phyloP scores from a whole-genome alignment of 2,888 invertebrate genomes.

The Hermaeophaga mercurialis region DNA sequence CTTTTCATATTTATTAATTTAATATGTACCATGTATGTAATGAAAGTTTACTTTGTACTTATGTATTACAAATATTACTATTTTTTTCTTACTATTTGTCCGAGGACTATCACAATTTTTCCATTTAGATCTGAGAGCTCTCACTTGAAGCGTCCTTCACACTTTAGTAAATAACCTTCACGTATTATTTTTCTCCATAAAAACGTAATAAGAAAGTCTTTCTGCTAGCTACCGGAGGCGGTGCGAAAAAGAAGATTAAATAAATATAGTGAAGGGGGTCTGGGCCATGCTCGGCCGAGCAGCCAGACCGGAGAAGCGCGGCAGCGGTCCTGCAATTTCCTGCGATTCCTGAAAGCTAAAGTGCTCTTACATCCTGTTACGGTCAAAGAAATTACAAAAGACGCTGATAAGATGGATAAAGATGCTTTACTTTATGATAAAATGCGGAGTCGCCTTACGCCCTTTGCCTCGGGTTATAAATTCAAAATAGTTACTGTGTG shows the following conservation, averaged over 20 bases:
- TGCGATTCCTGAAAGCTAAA: constrained; percentile 49
- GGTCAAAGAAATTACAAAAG: constrained; percentile 47
- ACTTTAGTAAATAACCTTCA: constrained; percentile 1
- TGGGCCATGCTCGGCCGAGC: constrained; percentile 34
- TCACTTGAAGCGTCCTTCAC: background rate
- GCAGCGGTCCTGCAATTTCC: constrained; percentile 46
- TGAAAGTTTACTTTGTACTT: too few species aligned
- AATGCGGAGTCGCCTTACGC: constrained; percentile 28
- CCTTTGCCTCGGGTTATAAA: constrained; percentile 11
- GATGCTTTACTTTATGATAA: constrained; percentile 44
- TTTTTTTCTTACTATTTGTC: too few species aligned
- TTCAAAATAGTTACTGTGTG: constrained; percentile 18
- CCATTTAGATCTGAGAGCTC: background rate
- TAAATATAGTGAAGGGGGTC: constrained; percentile 37
- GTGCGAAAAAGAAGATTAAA: constrained; percentile 35
- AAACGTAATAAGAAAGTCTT: constrained; percentile 11
- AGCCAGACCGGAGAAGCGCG: constrained; percentile 30
- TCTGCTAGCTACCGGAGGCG: constrained; percentile 1
- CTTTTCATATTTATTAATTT: too few species aligned
- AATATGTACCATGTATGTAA: too few species aligned
- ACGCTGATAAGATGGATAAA: constrained; percentile 46
- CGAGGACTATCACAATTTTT: background rate
- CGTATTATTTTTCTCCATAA: constrained; percentile 9
- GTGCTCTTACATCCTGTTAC: constrained; percentile 50
- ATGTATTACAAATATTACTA: too few species aligned